Evolutionary conservation across 2,113 vertebrate species (phyloP).

Genomic region (Pelecanoides urinatrix): DNA sequence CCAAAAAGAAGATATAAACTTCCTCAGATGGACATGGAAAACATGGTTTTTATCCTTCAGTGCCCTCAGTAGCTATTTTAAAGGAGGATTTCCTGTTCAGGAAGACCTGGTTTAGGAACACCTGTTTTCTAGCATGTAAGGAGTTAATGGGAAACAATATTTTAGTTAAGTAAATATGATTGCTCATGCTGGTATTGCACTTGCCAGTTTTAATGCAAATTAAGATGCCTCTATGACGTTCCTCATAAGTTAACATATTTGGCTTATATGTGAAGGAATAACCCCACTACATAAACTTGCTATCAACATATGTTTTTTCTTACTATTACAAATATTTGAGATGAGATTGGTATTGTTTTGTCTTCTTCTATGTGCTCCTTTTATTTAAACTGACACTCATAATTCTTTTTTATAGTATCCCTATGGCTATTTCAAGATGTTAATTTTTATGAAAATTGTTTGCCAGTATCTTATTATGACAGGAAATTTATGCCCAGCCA

Average conservation of each 20-base stretch:
- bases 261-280: neutral
- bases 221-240: neutral
- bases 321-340: neutral
- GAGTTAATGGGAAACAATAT: conserved; percentile 7
- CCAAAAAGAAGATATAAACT: neutral
- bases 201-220: neutral
- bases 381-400: neutral
- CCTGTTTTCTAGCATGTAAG: neutral
- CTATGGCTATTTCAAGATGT: neutral
- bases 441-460: neutral
- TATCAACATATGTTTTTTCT: neutral
- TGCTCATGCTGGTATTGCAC: neutral
- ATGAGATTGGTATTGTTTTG: neutral
- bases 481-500: neutral
- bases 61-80: neutral
- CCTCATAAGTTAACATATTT: neutral
- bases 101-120: neutral
- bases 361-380: neutral
- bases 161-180: conserved; percentile 21
- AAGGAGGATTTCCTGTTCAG: conserved; percentile 14
- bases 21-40: neutral
- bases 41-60: neutral
- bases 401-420: neutral
- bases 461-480: neutral
- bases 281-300: neutral